These are phyloP conservation scores for Melanotaenia nigrans DNA, from an alignment of 2,797 vertebrate genomes.

Conservation along the genomic window DNA sequence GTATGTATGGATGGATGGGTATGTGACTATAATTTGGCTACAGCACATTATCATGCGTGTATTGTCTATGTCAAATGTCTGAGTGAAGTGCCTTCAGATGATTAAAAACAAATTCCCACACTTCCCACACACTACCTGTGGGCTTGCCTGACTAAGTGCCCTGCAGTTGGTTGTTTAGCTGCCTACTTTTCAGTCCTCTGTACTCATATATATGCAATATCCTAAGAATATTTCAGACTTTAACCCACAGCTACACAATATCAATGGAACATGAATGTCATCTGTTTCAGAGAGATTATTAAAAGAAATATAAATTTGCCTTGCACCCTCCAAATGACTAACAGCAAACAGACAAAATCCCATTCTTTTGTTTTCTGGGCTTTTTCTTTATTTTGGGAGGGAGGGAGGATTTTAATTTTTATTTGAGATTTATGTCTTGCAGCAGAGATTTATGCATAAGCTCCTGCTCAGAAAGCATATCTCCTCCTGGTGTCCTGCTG, in stretches of 20 bases:
- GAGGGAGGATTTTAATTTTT: slow-evolving; percentile 42
- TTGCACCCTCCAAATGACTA: slow-evolving; percentile 40
- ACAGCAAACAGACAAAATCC: slow-evolving; percentile 56
- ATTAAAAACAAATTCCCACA: slow-evolving; percentile 49
- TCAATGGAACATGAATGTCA: slow-evolving; percentile 69
- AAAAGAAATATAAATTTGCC: slow-evolving; percentile 58
- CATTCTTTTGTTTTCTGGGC: slow-evolving; percentile 53
- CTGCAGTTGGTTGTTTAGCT: slow-evolving; percentile 49
- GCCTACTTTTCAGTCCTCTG: slow-evolving; percentile 52
- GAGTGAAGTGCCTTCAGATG: slow-evolving; percentile 28
- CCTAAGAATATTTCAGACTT: slow-evolving; percentile 70
- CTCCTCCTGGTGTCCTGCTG: slow-evolving; percentile 61
- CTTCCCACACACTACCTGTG: slow-evolving; percentile 18
- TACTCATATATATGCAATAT: slow-evolving; percentile 63
- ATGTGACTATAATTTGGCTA: slow-evolving; percentile 7
- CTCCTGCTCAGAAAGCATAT: slow-evolving; percentile 58
- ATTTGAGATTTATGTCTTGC: slow-evolving; percentile 59
- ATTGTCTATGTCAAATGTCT: slow-evolving; percentile 7
- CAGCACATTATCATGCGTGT: slow-evolving; percentile 4
- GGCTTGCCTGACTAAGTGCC: slow-evolving; percentile 35
- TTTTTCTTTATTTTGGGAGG: slow-evolving; percentile 15
- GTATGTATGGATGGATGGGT: no score
- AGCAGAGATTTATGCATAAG: slow-evolving; percentile 67
- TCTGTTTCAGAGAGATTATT: slow-evolving; percentile 78
- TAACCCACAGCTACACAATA: slow-evolving; percentile 68